A percentile compares a stretch with the other conserved stretches of the same genome.
phyloP scores from a whole-genome alignment of 1,140 invertebrate species.

The Bradynema listronoti region DNA sequence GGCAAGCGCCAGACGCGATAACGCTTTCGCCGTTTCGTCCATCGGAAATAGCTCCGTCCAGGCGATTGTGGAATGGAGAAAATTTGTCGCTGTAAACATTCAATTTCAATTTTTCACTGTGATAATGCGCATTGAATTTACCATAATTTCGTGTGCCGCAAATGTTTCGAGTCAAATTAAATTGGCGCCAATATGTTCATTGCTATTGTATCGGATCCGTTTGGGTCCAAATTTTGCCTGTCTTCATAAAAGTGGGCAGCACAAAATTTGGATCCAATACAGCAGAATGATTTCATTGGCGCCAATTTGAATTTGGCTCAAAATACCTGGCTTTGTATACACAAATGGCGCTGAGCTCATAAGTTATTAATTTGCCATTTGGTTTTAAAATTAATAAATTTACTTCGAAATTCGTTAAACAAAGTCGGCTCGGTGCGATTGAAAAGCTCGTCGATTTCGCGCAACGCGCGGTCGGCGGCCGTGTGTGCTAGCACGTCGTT shows the following conservation, averaged over 20 bases:
- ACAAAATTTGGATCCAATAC: constrained; percentile 7
- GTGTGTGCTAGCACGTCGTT: constrained; percentile 24
- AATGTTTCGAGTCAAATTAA: background rate
- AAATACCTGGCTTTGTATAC: background rate
- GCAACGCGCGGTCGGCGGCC: constrained; percentile 31
- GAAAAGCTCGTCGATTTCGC: constrained; percentile 37
- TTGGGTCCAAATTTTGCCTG: background rate
- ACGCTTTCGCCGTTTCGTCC: constrained; percentile 44
- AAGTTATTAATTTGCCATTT: background rate
- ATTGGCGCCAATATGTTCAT: background rate
- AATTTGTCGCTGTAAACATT: constrained; percentile 27
- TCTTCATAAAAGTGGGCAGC: background rate
- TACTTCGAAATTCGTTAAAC: constrained; percentile 33
- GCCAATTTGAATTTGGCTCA: background rate
- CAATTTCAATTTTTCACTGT: constrained; percentile 1
- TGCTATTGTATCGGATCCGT: background rate
- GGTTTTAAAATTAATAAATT: background rate
- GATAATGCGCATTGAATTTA: no score
- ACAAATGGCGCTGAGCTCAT: constrained; percentile 1
- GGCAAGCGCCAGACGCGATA: constrained; percentile 46
- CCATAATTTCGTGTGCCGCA: no score
- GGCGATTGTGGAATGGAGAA: constrained; percentile 36
- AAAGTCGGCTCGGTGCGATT: constrained; percentile 39
- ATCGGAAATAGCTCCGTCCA: constrained; percentile 39
- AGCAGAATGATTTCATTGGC: constrained; percentile 17